Percentiles rank a stretch among this genome's conserved stretches.
Conservation (phyloP, 2,888 invertebrate species). For the Agrilus biguttatus region DNA sequence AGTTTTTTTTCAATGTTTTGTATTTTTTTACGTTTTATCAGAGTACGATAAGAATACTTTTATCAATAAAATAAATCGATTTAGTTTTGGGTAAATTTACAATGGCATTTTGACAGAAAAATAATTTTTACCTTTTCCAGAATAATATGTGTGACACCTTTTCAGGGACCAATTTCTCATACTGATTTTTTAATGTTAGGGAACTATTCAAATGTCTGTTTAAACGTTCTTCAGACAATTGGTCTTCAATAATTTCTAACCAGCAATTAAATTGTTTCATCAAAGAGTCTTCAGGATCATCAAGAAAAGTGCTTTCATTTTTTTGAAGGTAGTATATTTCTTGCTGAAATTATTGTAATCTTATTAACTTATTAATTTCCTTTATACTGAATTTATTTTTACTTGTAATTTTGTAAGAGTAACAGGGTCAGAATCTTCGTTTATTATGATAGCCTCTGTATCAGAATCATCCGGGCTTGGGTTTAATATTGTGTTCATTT, state of each 20-base stretch:
- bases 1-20: too few relatives aligned
- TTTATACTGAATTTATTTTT: constrained; percentile 4
- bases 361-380: neutral
- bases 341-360: constrained; percentile 32
- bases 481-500: constrained; percentile 54
- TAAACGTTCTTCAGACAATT: constrained; percentile 42
- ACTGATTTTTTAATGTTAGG: constrained; percentile 29
- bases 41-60: too few relatives aligned
- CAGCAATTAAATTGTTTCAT: constrained; percentile 42
- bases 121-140: constrained; percentile 50
- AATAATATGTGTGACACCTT: constrained; percentile 59
- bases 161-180: constrained; percentile 50
- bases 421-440: constrained; percentile 49
- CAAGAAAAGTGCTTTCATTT: constrained; percentile 58
- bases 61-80: too few relatives aligned
- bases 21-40: too few relatives aligned
- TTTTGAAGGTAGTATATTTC: constrained; percentile 56
- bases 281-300: constrained; percentile 44
- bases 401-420: constrained; percentile 45
- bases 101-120: too few relatives aligned
- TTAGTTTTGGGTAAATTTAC: too few relatives aligned
- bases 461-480: constrained; percentile 56
- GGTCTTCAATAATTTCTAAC: constrained; percentile 39
- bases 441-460: constrained; percentile 51
- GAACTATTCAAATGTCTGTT: constrained; percentile 45